Base-by-base conservation (phyloP, 2,113 vertebrate species). In the Onychorhynchus coronatus region DNA sequence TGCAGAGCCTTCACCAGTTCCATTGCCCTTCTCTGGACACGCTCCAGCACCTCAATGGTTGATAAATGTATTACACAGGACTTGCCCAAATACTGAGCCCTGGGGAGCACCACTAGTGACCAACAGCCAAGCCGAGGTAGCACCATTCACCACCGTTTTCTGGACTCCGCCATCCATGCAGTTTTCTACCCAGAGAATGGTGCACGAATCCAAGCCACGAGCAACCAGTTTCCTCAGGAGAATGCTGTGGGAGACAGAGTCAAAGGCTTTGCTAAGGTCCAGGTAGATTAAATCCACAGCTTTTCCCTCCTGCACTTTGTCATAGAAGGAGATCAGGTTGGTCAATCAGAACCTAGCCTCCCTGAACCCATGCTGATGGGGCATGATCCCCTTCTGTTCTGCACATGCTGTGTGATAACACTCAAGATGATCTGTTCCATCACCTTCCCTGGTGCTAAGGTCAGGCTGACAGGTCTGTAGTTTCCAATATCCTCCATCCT, bases 141-240 rank as follows among this genome's bases (percentile, higher is more conserved):
- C 0, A 0, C 28, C n/a, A 6, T 59, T 74, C 33, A n/a, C 15
- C 23, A 11, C 19, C 31, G 16, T 4, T 28, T 27, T 46, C 37
- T 14, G 61, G 33, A 23, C 20, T 46, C 28, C 30, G 24, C 9
- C 10, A n/a, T n/a, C 19, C 19, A 8, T 28, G 35, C 22, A 20
- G 19, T 17, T 82, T 74, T 59, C 44, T 46, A 53, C 49, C 19
- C 20, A n/a, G 24, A 10, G 39, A 53, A 33, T 19, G 50, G 4
- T 11, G 11, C 23, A 59, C 11, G 21, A 12, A 20, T 59, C 24
- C 46, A 68, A 68, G n/a, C 53, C 3, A 1, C 14, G n/a, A 39
- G 16, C 23, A 75, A 33, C 12, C 28, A 12, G 39, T 21, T 46
- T 52, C 61, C 19, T 11, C 59, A 17, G 19, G 23, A 89, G 13